phyloP scores from a whole-genome alignment of 2,888 invertebrate species.

The Amblyjoppa proteus region DNA sequence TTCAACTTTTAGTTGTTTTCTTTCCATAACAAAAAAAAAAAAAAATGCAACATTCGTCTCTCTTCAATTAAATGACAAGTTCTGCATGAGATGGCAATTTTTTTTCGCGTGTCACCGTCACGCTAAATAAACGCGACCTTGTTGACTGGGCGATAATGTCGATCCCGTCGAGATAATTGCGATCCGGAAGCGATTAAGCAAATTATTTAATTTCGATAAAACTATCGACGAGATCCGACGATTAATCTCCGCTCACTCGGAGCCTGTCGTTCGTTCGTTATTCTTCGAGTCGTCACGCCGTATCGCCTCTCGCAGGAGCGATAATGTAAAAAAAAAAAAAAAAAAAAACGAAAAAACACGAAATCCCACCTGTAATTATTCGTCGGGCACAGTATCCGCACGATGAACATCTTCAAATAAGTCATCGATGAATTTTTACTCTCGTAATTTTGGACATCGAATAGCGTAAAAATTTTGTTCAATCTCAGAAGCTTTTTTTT shows the following conservation, averaged over 20 bases:
- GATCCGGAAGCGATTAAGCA: conserved; percentile 5
- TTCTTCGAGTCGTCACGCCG: conserved; percentile 1
- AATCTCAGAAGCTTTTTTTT: neutral
- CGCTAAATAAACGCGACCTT: conserved; percentile 1
- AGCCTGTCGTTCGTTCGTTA: neutral
- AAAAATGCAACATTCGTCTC: neutral
- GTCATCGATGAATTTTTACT: conserved; percentile 40
- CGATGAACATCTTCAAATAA: conserved; percentile 62
- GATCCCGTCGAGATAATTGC: conserved; percentile 18
- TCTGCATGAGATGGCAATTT: neutral
- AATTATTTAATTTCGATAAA: conserved; percentile 2
- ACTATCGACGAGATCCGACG: conserved; percentile 1
- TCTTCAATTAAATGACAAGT: neutral
- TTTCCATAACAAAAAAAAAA: neutral
- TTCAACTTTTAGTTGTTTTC: neutral
- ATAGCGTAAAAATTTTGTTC: neutral
- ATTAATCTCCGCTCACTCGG: conserved; percentile 11
- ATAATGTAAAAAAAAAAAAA: conserved; percentile 8
- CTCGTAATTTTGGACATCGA: conserved; percentile 3
- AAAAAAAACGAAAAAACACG: neutral
- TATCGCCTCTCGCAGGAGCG: neutral
- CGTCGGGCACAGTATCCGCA: conserved; percentile 61
- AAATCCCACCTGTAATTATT: conserved; percentile 63
- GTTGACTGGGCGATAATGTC: neutral
- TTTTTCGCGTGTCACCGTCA: neutral